Evolutionary conservation across 2,797 vertebrate species (phyloP).

Genomic region (Catostomus latipinnis): DNA sequence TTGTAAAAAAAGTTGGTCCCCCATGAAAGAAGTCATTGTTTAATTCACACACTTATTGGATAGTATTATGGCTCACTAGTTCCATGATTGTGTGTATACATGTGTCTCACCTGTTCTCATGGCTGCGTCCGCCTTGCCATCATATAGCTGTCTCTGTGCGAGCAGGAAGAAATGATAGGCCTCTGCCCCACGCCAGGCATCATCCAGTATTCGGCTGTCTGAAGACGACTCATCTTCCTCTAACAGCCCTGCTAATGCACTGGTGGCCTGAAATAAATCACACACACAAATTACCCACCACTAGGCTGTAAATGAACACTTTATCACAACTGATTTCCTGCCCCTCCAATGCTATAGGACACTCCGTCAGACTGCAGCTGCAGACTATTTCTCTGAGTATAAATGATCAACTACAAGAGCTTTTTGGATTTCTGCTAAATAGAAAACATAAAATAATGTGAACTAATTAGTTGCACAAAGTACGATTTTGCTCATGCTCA

Average conservation of each 20-base stretch:
- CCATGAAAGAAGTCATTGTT: too few relatives aligned
- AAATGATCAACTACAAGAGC: background rate
- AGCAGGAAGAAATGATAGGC: constrained; percentile 97
- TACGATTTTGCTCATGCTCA: too few relatives aligned
- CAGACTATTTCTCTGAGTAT: background rate
- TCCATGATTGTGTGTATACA: background rate
- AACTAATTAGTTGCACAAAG: too few relatives aligned
- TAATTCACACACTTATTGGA: too few relatives aligned
- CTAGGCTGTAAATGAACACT: constrained; percentile 43
- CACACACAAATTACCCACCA: constrained; percentile 24
- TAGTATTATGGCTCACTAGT: background rate
- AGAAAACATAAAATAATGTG: background rate
- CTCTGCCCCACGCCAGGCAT: constrained; percentile 93
- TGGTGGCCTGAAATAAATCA: constrained; percentile 80
- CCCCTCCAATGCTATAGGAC: constrained; percentile 5
- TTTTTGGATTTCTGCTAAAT: background rate
- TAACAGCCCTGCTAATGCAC: constrained; percentile 88
- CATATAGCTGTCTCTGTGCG: constrained; percentile 92
- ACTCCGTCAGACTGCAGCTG: constrained; percentile 33
- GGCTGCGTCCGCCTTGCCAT: constrained; percentile 86
- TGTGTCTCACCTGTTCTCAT: constrained; percentile 86
- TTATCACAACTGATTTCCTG: constrained; percentile 42
- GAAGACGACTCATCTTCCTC: constrained; percentile 89
- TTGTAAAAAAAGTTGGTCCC: too few relatives aligned
- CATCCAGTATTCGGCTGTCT: constrained; percentile 85